These are phyloP conservation scores for Lagria hirta DNA, from an alignment of 2,888 invertebrate genomes.

Conservation along the genomic window DNA sequence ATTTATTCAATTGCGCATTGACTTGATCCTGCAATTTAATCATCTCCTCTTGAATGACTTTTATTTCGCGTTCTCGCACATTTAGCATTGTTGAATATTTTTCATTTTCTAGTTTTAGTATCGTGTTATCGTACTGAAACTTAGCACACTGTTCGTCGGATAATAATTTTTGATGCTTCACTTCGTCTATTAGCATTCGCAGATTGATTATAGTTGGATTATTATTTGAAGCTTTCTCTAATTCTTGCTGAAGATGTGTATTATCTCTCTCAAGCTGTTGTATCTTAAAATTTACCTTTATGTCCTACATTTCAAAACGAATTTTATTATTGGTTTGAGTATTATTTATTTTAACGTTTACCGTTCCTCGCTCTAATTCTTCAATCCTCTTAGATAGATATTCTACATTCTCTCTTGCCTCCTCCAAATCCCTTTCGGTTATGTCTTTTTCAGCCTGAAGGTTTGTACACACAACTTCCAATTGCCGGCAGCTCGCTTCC, in stretches of 20 bases:
- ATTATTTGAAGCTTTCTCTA: conserved; percentile 24
- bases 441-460: conserved; percentile 48
- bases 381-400: conserved; percentile 43
- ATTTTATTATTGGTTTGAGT: too few relatives aligned
- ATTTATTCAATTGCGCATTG: conserved; percentile 46
- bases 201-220: conserved; percentile 36
- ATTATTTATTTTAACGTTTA: conserved; percentile 25
- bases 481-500: conserved; percentile 48
- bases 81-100: conserved; percentile 49
- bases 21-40: conserved; percentile 50
- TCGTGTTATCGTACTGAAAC: conserved; percentile 46
- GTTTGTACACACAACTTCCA: conserved; percentile 47
- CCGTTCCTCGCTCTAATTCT: conserved; percentile 44
- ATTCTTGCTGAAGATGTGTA: conserved; percentile 9
- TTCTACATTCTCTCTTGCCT: conserved; percentile 42
- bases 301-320: conserved; percentile 30
- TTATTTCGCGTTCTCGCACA: conserved; percentile 50
- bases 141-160: conserved; percentile 42
- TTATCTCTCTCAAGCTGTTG: conserved; percentile 38
- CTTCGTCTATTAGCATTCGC: conserved; percentile 40
- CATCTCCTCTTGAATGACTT: conserved; percentile 51
- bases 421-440: conserved; percentile 42
- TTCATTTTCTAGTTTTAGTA: conserved; percentile 49
- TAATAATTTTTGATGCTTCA: conserved; percentile 42
- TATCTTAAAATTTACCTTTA: conserved; percentile 29